Conservation (phyloP, 1,140 invertebrate species). For the Caenorhabditis briggsae region DNA sequence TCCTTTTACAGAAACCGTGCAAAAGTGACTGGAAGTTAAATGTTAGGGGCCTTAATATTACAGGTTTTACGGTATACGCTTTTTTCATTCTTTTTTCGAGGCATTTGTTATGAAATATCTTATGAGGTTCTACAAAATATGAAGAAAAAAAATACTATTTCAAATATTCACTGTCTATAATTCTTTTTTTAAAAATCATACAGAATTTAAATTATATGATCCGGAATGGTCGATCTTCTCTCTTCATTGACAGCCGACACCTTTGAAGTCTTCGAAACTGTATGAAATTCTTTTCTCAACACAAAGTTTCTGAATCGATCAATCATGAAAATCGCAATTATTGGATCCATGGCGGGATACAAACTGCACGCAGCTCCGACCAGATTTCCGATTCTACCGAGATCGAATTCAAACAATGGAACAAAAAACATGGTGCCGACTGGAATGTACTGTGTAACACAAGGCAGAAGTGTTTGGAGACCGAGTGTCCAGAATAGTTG, state of each 20-base stretch:
- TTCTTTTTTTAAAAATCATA: too few relatives aligned
- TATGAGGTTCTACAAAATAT: too few relatives aligned
- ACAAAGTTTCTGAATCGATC: slow-evolving; percentile 9
- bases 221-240: not conserved
- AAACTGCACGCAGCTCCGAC: slow-evolving; percentile 27
- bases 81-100: too few relatives aligned
- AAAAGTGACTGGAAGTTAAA: too few relatives aligned
- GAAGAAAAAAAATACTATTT: too few relatives aligned
- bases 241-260: not conserved
- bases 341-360: slow-evolving; percentile 12
- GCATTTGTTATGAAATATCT: too few relatives aligned
- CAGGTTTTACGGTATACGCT: too few relatives aligned
- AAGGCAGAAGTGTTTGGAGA: slow-evolving; percentile 5
- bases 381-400: slow-evolving; percentile 28
- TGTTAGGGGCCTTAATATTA: too few relatives aligned
- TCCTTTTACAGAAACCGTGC: too few relatives aligned
- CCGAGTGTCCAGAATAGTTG: slow-evolving; percentile 44
- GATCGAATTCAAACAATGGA: slow-evolving; percentile 25
- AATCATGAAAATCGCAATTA: slow-evolving; percentile 34
- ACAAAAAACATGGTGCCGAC: slow-evolving; percentile 13
- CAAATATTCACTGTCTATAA: too few relatives aligned
- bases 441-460: slow-evolving; percentile 41
- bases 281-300: not conserved
- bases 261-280: not conserved
- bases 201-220: not conserved